phyloP scores from a whole-genome alignment of 1,140 invertebrate species.

The Trichonephila clavata region DNA sequence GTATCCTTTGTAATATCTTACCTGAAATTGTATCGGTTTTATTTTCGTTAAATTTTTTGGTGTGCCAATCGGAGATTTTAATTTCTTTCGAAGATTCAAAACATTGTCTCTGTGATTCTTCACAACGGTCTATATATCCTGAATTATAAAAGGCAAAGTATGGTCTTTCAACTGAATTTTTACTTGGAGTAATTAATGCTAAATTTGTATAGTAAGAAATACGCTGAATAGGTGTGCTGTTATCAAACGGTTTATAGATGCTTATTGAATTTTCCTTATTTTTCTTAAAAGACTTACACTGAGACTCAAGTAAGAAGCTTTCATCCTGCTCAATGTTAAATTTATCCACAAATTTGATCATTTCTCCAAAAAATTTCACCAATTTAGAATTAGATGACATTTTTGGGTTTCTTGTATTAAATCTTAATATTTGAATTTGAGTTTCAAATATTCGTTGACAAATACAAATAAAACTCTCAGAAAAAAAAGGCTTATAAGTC shows the following conservation, averaged over 20 bases:
- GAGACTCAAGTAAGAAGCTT: background rate
- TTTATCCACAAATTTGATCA: background rate
- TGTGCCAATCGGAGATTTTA: no score
- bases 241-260: background rate
- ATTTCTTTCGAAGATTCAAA: no score
- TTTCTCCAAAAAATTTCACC: background rate
- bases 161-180: background rate
- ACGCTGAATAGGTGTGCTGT: background rate
- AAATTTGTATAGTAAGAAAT: background rate
- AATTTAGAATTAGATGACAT: background rate
- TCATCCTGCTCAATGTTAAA: background rate
- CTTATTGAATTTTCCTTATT: background rate
- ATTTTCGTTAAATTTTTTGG: no score
- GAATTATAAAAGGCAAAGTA: no score
- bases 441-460: no score
- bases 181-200: background rate
- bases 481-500: no score
- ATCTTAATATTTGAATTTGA: no score
- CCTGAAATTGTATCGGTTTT: no score
- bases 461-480: no score
- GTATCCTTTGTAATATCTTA: no score
- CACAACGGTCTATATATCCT: no score
- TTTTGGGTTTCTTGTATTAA: background rate
- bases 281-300: background rate
- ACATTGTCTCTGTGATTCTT: no score